Evolutionary conservation across 2,888 invertebrate genomes (phyloP).

Genomic region (Strigamia transsilvanica): DNA sequence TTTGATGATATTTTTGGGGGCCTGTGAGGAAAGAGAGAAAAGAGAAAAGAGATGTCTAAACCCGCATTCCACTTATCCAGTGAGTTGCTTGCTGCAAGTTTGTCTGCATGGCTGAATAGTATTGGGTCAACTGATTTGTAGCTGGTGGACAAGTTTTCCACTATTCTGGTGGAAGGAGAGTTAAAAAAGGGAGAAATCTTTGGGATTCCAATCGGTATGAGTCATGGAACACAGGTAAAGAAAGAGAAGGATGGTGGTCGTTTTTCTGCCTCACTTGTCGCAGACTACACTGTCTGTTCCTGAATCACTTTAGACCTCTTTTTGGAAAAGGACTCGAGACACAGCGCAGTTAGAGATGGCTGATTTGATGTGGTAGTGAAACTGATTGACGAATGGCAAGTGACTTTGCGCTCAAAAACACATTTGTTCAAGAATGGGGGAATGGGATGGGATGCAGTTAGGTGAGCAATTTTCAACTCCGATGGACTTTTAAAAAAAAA

Average conservation of each 20-base stretch:
- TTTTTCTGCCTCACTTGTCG: conserved; percentile 20
- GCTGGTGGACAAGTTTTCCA: conserved; percentile 14
- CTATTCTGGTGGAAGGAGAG: background rate
- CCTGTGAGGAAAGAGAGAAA: background rate
- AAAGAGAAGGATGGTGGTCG: conserved; percentile 6
- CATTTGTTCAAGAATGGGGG: background rate
- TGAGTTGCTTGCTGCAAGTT: background rate
- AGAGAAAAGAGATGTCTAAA: background rate
- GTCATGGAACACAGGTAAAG: conserved; percentile 5
- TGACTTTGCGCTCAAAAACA: conserved; percentile 14
- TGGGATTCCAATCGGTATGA: conserved; percentile 20
- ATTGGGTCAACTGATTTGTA: conserved; percentile 20
- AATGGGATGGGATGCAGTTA: background rate
- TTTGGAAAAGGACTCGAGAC: conserved; percentile 14
- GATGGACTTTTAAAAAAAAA: background rate
- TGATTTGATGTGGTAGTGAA: conserved; percentile 20
- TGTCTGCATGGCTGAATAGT: conserved; percentile 15
- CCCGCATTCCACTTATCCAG: conserved; percentile 20
- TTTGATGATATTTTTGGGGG: background rate
- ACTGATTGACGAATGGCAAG: conserved; percentile 15
- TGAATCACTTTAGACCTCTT: conserved; percentile 20
- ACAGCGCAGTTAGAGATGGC: conserved; percentile 3
- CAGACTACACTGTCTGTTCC: conserved; percentile 20
- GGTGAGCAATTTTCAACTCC: background rate
- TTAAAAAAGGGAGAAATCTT: background rate